Base-by-base conservation (phyloP, 2,797 vertebrate species). In the Paguma larvata region DNA sequence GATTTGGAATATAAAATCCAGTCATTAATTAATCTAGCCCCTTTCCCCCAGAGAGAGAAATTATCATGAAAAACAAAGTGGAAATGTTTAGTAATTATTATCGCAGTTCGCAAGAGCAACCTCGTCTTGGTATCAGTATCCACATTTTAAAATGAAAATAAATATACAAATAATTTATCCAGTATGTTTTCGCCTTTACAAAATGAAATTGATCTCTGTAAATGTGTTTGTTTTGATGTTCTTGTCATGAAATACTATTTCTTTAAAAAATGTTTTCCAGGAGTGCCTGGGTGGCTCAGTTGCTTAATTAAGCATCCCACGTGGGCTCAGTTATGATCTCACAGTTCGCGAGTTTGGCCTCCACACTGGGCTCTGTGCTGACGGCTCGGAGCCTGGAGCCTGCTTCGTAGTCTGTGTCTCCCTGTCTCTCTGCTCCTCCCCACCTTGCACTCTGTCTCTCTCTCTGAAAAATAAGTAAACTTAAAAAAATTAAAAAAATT, bases 131-230 rank as follows among this genome's bases (percentile, higher is more conserved):
- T 78, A 46, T 79, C 44, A 41, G 3, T 44, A 70, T 65, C 1
- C 46, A 73, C 4, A 65, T n/a, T 79, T 63, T 62, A n/a, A 56
- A 79, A 80, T 38, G 59, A 68, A 79, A 89, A 21, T 18, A 89
- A 44, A 56, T 34, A 48, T 16, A 2, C 44, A 91, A 84, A 83
- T 46, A 67, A 53, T 5, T 51, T 80, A 10, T 18, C 12, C 4
- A 73, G 18, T 77, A 12, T 88, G 5, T 75, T 78, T 94, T 91
- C 84, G 32, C 34, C 44, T 94, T 94, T 83, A 56, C 7, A 82
- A 91, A 95, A 89, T 85, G 5, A 96, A 88, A 78, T 77, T 89
- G 30, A 2, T 93, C 89, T 87, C 44, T 25, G 53, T 51, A 59
- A 70, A 41, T 38, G 15, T 87, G 34, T 67, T 77, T 44, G 67